Conservation (phyloP, 2,797 vertebrate genomes). For the Sandelia bainsii region DNA sequence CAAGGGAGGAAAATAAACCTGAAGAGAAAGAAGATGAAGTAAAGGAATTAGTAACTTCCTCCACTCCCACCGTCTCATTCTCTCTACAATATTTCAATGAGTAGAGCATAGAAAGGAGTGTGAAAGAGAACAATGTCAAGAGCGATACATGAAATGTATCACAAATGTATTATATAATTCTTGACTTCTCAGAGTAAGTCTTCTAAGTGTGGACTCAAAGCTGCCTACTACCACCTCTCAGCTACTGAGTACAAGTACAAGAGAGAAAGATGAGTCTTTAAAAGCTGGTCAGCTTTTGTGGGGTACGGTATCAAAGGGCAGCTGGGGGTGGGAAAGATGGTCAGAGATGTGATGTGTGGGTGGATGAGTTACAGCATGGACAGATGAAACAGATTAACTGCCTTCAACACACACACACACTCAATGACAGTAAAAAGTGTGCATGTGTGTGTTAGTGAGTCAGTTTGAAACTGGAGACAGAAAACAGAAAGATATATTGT, state of each 20-base stretch:
- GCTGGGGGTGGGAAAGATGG: slow-evolving; percentile 62
- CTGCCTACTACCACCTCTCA: slow-evolving; percentile 43
- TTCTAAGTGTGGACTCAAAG: slow-evolving; percentile 55
- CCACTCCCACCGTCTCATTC: too few species aligned
- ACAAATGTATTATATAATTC: slow-evolving; percentile 61
- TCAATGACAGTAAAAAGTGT: slow-evolving; percentile 62
- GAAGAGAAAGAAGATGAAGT: slow-evolving; percentile 29
- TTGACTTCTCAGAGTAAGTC: slow-evolving; percentile 48
- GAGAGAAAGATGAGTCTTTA: slow-evolving; percentile 63
- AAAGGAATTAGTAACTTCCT: too few species aligned
- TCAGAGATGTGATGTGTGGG: slow-evolving; percentile 69
- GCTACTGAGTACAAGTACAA: slow-evolving; percentile 44
- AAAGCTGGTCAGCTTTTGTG: slow-evolving; percentile 73
- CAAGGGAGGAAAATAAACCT: slow-evolving; percentile 24
- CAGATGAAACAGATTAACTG: slow-evolving; percentile 78
- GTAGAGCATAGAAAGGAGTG: slow-evolving; percentile 44
- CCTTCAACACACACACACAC: slow-evolving; percentile 63
- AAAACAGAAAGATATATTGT: slow-evolving; percentile 29
- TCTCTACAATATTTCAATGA: too few species aligned
- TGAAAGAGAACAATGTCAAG: slow-evolving; percentile 56
- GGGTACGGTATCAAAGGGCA: slow-evolving; percentile 71
- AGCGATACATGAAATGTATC: slow-evolving; percentile 47
- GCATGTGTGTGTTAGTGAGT: neutral
- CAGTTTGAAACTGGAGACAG: slow-evolving; percentile 18
- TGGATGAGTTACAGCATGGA: slow-evolving; percentile 68